A percentile compares a stretch with the other conserved stretches of the same genome.
Conservation (phyloP, 2,113 vertebrate genomes). For the Solea senegalensis region DNA sequence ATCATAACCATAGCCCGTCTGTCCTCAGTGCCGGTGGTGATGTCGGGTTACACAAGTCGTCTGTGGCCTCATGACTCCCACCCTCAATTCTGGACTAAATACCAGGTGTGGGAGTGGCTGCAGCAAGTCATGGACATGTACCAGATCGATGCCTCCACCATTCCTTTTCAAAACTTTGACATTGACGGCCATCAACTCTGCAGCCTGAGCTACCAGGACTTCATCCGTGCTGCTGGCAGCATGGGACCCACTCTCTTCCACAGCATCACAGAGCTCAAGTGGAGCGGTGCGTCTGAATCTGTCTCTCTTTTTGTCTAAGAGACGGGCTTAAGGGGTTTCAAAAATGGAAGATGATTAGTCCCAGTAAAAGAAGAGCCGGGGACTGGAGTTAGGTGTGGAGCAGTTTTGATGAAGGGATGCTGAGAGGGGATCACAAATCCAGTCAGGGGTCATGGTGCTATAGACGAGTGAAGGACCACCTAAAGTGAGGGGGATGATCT, state of each 20-base stretch:
- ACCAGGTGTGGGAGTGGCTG: conserved; percentile 99
- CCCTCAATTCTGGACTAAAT: conserved; percentile 95
- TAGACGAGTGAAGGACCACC: conserved; percentile 4
- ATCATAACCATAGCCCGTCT: background rate
- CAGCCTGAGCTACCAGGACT: conserved; percentile 91
- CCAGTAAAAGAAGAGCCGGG: conserved; percentile 16
- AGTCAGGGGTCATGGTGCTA: conserved; percentile 32
- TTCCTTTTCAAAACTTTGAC: conserved; percentile 96
- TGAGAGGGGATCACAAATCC: conserved; percentile 18
- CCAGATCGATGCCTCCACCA: conserved; percentile 91
- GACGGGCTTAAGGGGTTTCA: background rate
- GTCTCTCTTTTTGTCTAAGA: background rate
- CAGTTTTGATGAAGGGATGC: conserved; percentile 33
- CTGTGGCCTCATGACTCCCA: conserved; percentile 89
- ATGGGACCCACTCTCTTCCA: conserved; percentile 91
- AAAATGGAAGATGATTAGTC: conserved; percentile 24
- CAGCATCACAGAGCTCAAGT: conserved; percentile 92
- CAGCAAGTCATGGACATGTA: conserved; percentile 95
- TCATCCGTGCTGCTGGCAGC: conserved; percentile 88
- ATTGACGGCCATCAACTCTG: conserved; percentile 93
- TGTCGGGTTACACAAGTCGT: conserved; percentile 82
- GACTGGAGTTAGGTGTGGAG: conserved; percentile 9
- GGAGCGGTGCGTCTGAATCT: conserved; percentile 81
- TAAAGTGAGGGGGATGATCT: conserved; percentile 46
- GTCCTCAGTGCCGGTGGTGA: conserved; percentile 65